These are phyloP conservation scores for Aleadryas rufinucha DNA, from an alignment of 2,113 vertebrate genomes.

Conservation along the genomic window DNA sequence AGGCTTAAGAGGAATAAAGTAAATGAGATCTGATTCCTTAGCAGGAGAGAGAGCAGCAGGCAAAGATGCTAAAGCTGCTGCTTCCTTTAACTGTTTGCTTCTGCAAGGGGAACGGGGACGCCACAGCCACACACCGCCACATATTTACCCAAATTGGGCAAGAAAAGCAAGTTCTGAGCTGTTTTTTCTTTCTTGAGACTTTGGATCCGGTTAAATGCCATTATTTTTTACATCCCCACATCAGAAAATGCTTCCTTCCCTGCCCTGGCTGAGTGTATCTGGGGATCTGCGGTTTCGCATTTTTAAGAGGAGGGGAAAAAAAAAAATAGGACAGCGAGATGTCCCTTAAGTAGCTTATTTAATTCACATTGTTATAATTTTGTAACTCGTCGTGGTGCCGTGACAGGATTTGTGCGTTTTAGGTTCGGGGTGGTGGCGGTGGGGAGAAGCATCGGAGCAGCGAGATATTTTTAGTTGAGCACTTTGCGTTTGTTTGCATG, in stretches of 20 bases:
- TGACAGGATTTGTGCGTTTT: not conserved
- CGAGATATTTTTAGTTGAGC: constrained; percentile 61
- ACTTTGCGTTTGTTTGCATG: constrained; percentile 55
- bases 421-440: not conserved
- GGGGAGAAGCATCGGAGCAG: constrained; percentile 1
- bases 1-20: constrained; percentile 63
- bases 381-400: not conserved
- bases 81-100: constrained; percentile 53
- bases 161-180: constrained; percentile 61
- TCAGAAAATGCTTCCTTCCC: not conserved
- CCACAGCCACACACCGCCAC: not conserved
- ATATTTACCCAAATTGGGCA: constrained; percentile 5
- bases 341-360: constrained; percentile 25
- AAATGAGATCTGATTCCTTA: constrained; percentile 31
- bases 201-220: not conserved
- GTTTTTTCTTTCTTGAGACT: constrained; percentile 21
- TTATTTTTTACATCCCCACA: not conserved
- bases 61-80: constrained; percentile 32
- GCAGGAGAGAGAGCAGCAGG: constrained; percentile 49
- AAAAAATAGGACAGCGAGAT: not conserved
- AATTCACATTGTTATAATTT: not conserved
- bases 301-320: not conserved
- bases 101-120: not conserved
- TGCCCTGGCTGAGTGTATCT: not conserved
- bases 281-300: not conserved